Evolutionary conservation across 2,113 vertebrate genomes (phyloP).

Genomic region (Zosterops borbonicus): DNA sequence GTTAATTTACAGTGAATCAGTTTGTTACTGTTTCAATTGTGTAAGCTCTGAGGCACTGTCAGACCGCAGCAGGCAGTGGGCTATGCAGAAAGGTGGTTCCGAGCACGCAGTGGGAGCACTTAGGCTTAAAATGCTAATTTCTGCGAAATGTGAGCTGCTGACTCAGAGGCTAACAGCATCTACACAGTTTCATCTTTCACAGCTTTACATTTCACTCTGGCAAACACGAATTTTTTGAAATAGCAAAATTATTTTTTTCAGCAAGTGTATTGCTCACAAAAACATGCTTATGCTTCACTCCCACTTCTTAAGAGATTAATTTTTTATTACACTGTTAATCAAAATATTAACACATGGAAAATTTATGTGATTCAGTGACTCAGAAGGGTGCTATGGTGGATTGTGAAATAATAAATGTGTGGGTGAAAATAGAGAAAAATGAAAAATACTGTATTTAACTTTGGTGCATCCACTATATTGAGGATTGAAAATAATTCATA

Average conservation of each 20-base stretch:
- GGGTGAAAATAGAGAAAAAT: not conserved
- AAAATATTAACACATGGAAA: slow-evolving; percentile 45
- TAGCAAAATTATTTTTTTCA: not conserved
- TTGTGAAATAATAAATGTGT: slow-evolving; percentile 13
- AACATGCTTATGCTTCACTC: not conserved
- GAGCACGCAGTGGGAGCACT: slow-evolving; percentile 20
- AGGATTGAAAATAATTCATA: not conserved
- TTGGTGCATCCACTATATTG: not conserved
- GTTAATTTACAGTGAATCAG: slow-evolving; percentile 36
- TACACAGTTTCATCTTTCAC: slow-evolving; percentile 29
- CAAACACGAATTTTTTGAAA: not conserved
- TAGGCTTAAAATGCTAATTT: slow-evolving; percentile 45
- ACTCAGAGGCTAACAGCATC: slow-evolving; percentile 45
- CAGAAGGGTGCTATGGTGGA: not conserved
- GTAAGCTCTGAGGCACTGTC: not conserved
- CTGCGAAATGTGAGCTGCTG: slow-evolving; percentile 51
- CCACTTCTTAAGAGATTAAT: not conserved
- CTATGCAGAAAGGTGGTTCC: not conserved
- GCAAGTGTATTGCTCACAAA: not conserved
- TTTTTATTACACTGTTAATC: slow-evolving; percentile 43
- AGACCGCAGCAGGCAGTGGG: slow-evolving; percentile 1
- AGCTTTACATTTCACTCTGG: slow-evolving; percentile 7
- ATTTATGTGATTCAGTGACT: not conserved
- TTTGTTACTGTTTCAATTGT: not conserved
- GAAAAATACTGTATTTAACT: slow-evolving; percentile 13